phyloP scores from a whole-genome alignment of 2,888 invertebrate genomes.

The Sinodicranocentrus sp. region DNA sequence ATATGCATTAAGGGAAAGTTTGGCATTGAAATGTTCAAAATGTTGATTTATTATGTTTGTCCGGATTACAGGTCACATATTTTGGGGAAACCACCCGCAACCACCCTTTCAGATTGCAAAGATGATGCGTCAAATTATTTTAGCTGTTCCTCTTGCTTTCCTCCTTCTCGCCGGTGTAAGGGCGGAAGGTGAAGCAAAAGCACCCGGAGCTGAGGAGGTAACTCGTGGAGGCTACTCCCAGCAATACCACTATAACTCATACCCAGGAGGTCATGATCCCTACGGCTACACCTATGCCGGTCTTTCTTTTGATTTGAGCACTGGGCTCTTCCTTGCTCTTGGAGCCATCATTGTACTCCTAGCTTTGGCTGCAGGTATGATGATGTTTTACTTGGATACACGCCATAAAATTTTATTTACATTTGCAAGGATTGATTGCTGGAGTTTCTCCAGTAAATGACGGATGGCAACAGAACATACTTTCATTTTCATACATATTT shows the following conservation, averaged over 20 bases:
- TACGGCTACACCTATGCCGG: conserved; percentile 77
- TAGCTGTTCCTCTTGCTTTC: conserved; percentile 76
- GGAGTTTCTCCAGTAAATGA: too few species aligned
- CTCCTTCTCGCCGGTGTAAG: conserved; percentile 76
- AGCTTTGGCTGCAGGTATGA: conserved; percentile 76
- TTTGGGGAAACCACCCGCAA: conserved; percentile 62
- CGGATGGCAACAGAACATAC: too few species aligned
- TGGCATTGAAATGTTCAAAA: conserved; percentile 7
- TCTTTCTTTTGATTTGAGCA: conserved; percentile 76
- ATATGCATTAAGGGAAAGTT: not conserved
- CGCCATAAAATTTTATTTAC: too few species aligned
- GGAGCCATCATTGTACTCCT: conserved; percentile 77
- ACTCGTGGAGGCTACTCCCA: conserved; percentile 76
- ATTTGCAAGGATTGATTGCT: too few species aligned
- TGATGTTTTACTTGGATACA: too few species aligned
- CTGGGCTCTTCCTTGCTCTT: conserved; percentile 76
- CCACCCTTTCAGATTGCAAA: conserved; percentile 61
- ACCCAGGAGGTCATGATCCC: conserved; percentile 76
- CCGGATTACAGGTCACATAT: conserved; percentile 48
- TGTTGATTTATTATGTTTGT: conserved; percentile 4
- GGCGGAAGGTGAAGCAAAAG: conserved; percentile 75
- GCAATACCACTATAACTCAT: conserved; percentile 77
- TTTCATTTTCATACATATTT: conserved; percentile 18
- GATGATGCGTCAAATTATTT: conserved; percentile 76
- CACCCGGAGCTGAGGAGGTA: conserved; percentile 74